Base-by-base conservation (phyloP, 2,113 vertebrate species). In the Ceyx margarethae region DNA sequence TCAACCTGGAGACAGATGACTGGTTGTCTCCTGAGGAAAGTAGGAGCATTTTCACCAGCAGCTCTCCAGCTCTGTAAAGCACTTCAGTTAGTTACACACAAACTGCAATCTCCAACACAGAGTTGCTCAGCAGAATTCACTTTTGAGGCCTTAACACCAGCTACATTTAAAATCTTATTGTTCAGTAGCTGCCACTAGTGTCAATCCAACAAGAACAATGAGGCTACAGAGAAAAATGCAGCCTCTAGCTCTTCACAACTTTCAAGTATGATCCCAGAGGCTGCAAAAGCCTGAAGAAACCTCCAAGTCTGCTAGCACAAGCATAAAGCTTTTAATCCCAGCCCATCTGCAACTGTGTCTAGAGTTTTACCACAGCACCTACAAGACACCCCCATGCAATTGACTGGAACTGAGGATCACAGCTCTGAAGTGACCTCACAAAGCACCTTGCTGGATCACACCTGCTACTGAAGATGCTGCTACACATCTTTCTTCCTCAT, bases 1-100 rank as follows among this genome's bases (percentile, higher is more conserved):
- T 53, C 65, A 65, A 7, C 42, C 11, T 15, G 15, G 21, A 81
- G 61, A 80, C 31, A 29, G 15, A 46, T 0, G 0, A 77, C 11
- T 1, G 1, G 33, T 51, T 8, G 3, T 46, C 26, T 94, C 61
- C n/a, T 5, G n/a, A 58, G 28, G 22, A 57, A 64, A 61, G 17
- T 3, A 2, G 14, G 26, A n/a, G 10, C 25, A 45, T 78, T 60
- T 58, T 50, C 51, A 66, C 21, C 33, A 71, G 66, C 64, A 74
- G 31, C 35, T 66, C 43, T 87, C 73, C 25, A 81, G n/a, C 43
- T 77, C n/a, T 5, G 13, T 25, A 64, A 82, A 77, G 45, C 21
- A 56, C 53, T 68, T 74, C 18, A 72, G 0, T 54, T 72, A 79
- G 0, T 54, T 68, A 31, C 66, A 76, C 0, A 2, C 33, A 19